These are phyloP conservation scores for Myzus persicae DNA, from an alignment of 1,140 invertebrate genomes.

Conservation along the genomic window DNA sequence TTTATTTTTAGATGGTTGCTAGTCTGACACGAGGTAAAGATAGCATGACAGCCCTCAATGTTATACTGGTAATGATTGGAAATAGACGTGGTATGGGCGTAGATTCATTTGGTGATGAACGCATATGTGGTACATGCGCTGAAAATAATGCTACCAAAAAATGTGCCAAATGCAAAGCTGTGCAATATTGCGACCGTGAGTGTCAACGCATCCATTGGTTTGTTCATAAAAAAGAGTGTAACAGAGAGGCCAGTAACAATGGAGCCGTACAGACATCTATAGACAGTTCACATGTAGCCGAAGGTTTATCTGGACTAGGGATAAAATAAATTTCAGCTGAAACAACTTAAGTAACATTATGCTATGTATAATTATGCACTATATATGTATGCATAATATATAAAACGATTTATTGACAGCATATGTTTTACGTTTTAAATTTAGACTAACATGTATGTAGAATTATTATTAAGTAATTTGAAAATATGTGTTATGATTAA, in stretches of 20 bases:
- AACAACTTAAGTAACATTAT: background rate
- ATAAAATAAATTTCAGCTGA: background rate
- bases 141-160: constrained; percentile 89
- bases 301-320: constrained; percentile 27
- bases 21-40: constrained; percentile 76
- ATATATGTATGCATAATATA: background rate
- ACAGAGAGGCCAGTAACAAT: constrained; percentile 52
- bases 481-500: background rate
- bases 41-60: constrained; percentile 71
- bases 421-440: background rate
- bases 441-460: constrained; percentile 14
- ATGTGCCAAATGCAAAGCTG: constrained; percentile 94
- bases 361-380: background rate
- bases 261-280: background rate
- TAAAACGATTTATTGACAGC: background rate
- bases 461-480: background rate
- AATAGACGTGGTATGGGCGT: constrained; percentile 67
- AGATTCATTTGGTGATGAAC: constrained; percentile 71
- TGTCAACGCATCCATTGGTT: constrained; percentile 97
- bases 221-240: constrained; percentile 89
- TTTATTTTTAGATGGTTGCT: constrained; percentile 71
- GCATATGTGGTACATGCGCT: constrained; percentile 86
- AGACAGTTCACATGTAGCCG: constrained; percentile 48
- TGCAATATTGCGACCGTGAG: constrained; percentile 90
- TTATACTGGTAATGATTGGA: constrained; percentile 90